Evolutionary conservation across 2,888 invertebrate genomes (phyloP).

Genomic region (Drosophila borealis): DNA sequence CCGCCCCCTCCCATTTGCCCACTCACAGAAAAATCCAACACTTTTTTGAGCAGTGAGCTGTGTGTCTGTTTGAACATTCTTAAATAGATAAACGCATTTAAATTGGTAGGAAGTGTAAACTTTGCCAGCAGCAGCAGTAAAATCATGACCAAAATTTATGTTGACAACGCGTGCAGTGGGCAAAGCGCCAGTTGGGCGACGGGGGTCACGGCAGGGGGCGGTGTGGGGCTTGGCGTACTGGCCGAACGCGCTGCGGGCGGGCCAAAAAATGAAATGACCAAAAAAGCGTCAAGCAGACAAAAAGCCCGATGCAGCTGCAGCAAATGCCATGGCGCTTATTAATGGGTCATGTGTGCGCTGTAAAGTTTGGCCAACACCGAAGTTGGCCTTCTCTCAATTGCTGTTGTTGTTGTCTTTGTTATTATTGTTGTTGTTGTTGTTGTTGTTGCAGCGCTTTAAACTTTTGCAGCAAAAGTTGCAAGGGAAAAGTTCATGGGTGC

Average conservation of each 20-base stretch:
- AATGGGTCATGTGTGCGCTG: slow-evolving; percentile 72
- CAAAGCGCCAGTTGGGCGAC: slow-evolving; percentile 38
- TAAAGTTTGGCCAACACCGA: slow-evolving; percentile 44
- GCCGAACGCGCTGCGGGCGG: slow-evolving; percentile 21
- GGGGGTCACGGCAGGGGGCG: too few relatives aligned
- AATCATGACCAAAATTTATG: slow-evolving; percentile 65
- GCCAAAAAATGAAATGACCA: slow-evolving; percentile 56
- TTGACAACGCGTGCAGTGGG: slow-evolving; percentile 67
- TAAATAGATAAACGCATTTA: slow-evolving; percentile 71
- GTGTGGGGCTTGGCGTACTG: not conserved
- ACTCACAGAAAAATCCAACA: not conserved
- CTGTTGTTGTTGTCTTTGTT: not conserved
- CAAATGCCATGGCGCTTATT: slow-evolving; percentile 63
- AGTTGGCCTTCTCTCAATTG: slow-evolving; percentile 24
- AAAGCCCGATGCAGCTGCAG: slow-evolving; percentile 27
- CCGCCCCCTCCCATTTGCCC: too few relatives aligned
- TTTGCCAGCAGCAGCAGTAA: slow-evolving; percentile 57
- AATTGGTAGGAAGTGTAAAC: slow-evolving; percentile 63
- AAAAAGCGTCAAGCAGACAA: slow-evolving; percentile 24
- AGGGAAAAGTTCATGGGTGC: slow-evolving; percentile 31
- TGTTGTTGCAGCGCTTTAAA: slow-evolving; percentile 37
- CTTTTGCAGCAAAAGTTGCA: slow-evolving; percentile 42
- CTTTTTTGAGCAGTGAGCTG: slow-evolving; percentile 4
- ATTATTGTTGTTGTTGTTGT: not conserved
- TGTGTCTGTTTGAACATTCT: slow-evolving; percentile 46